Percentiles rank a stretch among this genome's conserved stretches.
Conservation (phyloP, 2,797 vertebrate species). For the Anas capensis region DNA sequence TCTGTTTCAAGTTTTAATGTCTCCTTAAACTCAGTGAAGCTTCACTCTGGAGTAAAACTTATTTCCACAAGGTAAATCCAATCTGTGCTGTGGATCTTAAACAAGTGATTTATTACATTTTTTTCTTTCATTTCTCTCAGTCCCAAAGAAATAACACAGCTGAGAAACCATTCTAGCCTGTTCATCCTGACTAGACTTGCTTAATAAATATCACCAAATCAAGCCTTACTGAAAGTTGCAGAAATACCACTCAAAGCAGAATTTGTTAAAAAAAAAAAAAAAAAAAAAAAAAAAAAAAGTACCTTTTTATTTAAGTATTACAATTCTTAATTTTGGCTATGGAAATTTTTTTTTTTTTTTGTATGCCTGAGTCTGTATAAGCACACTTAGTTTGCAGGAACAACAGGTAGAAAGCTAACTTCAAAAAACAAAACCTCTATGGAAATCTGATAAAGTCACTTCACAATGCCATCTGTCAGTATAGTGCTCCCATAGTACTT, state of each 20-base stretch:
- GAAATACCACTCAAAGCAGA: neutral
- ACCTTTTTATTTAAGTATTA: neutral
- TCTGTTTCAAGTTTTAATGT: neutral
- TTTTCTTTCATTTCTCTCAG: neutral
- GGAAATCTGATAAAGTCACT: neutral
- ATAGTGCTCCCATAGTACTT: neutral
- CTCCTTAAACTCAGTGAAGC: neutral
- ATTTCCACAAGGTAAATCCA: neutral
- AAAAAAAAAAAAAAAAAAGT: neutral
- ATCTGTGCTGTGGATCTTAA: neutral
- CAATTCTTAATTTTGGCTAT: neutral
- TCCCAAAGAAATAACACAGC: neutral
- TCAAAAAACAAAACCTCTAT: neutral
- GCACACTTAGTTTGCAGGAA: neutral
- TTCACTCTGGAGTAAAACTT: neutral
- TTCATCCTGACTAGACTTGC: neutral
- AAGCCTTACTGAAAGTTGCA: neutral
- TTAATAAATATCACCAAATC: neutral
- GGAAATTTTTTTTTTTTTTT: neutral
- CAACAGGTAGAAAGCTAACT: slow-evolving; percentile 10
- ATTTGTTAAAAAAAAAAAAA: neutral
- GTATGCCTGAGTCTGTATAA: neutral
- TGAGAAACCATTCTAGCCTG: neutral
- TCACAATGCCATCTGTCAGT: slow-evolving; percentile 29
- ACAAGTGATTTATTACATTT: neutral